Base-by-base conservation (phyloP, 1,140 invertebrate species). In the Macrobrachium rosenbergii region DNA sequence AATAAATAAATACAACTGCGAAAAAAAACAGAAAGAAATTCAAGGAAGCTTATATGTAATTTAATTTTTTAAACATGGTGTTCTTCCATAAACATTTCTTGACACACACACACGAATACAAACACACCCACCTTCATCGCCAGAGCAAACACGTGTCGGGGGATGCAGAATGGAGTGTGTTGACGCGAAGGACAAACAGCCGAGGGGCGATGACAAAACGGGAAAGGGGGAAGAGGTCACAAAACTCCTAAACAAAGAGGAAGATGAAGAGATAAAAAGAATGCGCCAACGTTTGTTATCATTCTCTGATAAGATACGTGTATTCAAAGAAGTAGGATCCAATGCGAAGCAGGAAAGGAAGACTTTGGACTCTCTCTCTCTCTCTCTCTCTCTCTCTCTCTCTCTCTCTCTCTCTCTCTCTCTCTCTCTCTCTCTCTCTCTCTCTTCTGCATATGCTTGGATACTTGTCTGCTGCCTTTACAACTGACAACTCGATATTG, bases 361-460 rank as follows among this genome's bases (percentile, higher is more conserved):
- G 23, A 17, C 28, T n/a, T 62, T 23, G 58, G 11, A 28, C 77
- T 80, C 59, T 63, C 77, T 79, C 77, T 60, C 77, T 79, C 77
- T 79, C 77, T 79, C 52, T 79, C 78, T 21, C 59, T 80, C 28
- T 64, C 78, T 80, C 60, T 80, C 59, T 80, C 59, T 79, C 60
- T 63, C 45, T 79, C 59, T 79, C 58, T 79, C 77, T 63, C 59
- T 79, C n/a, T 79, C 77, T 79, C 59, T 79, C 58, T 79, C 77
- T 69, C 16, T 69, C 2, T 69, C 67, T 69, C 21, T 69, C n/a
- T 69, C 67, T 72, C 67, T 72, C 21, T 72, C 69, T 72, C 69
- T 72, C 21, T 23, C 7, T 28, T 0, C 37, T 17, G 23, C 28
- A 3, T 37, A 2, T 37, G 28, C 28, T 37, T 37, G 28, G 28